phyloP scores from a whole-genome alignment of 2,797 vertebrate genomes.

The Coccyzus lansbergi region DNA sequence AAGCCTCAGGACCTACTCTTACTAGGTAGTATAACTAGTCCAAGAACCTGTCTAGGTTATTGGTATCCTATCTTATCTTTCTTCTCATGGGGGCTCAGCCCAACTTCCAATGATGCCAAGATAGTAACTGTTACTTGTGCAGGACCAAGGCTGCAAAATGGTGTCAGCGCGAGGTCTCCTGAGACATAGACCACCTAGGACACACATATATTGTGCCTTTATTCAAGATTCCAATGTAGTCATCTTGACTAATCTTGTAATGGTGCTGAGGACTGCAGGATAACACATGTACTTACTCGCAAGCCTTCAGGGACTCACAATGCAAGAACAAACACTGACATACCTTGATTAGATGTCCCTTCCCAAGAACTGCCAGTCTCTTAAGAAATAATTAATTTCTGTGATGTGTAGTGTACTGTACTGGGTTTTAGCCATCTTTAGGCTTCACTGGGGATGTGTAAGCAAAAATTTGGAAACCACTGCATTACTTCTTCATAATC shows the following conservation, averaged over 20 bases:
- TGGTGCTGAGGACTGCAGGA: background rate
- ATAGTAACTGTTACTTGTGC: background rate
- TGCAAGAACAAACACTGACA: background rate
- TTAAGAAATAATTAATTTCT: background rate
- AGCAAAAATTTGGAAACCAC: background rate
- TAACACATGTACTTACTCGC: background rate
- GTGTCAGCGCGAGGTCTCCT: background rate
- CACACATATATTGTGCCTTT: background rate
- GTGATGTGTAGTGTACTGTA: background rate
- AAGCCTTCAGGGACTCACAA: background rate
- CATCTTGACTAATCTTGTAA: background rate
- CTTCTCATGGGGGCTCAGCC: background rate
- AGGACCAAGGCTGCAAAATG: fast-evolving
- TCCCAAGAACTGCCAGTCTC: background rate
- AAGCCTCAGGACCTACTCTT: background rate
- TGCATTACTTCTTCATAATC: background rate
- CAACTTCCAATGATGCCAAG: background rate
- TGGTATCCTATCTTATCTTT: background rate
- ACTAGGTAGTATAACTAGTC: background rate
- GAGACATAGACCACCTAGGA: background rate
- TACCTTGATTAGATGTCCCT: background rate
- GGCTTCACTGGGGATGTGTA: background rate
- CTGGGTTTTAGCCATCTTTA: background rate
- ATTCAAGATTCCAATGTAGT: background rate
- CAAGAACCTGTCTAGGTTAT: background rate